phyloP scores from a whole-genome alignment of 2,113 vertebrate genomes.

The Platysternon megacephalum region DNA sequence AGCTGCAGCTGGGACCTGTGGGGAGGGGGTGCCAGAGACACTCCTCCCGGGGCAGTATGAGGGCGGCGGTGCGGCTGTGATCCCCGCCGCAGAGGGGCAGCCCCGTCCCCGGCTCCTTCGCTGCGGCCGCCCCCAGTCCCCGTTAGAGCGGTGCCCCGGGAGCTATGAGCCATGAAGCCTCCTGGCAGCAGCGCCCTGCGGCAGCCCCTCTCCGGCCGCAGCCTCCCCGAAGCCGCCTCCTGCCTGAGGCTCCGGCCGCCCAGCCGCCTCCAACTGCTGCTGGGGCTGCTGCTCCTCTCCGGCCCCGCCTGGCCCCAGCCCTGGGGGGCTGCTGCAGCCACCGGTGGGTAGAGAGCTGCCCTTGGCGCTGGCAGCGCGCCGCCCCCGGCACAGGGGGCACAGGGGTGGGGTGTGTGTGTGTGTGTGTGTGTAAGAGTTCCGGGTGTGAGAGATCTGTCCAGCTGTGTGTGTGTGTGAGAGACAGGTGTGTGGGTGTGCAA shows the following conservation, averaged over 20 bases:
- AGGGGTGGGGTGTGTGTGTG: background rate
- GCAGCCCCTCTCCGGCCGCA: slow-evolving; percentile 58
- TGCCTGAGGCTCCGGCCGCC: slow-evolving; percentile 24
- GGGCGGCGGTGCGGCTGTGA: background rate
- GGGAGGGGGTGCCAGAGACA: background rate
- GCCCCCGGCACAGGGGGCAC: background rate
- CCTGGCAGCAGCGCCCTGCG: slow-evolving; percentile 75
- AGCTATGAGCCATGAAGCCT: slow-evolving; percentile 85
- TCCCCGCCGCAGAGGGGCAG: background rate
- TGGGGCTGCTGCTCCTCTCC: slow-evolving; percentile 71
- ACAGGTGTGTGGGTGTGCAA: background rate
- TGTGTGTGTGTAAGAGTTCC: too few relatives aligned
- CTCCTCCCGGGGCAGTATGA: background rate
- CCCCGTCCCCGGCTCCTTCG: background rate
- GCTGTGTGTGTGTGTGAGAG: background rate
- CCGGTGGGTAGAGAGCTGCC: slow-evolving; percentile 73
- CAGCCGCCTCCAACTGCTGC: slow-evolving; percentile 56
- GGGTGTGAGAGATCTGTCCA: too few relatives aligned
- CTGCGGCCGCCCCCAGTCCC: background rate
- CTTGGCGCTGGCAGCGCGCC: background rate
- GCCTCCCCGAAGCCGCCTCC: slow-evolving; percentile 13
- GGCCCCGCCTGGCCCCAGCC: slow-evolving; percentile 60
- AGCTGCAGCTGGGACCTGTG: background rate
- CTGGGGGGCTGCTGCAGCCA: slow-evolving; percentile 63
- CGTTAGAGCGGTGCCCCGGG: slow-evolving; percentile 53